A percentile compares a stretch with the other conserved stretches of the same genome.
Evolutionary conservation across 2,797 vertebrate genomes (phyloP).

Genomic region (Melanitta fusca): DNA sequence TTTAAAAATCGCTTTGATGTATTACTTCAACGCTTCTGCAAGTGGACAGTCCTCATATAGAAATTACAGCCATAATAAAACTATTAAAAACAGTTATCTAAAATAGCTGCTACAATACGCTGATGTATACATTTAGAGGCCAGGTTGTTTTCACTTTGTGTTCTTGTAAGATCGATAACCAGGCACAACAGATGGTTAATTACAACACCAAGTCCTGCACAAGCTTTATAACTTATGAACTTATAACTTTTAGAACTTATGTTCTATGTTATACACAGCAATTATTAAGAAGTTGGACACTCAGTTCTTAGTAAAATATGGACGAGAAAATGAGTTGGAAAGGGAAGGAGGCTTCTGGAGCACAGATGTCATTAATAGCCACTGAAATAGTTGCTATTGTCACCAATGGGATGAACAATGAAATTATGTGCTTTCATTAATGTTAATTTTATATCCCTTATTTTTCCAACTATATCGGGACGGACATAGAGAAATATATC

Average conservation of each 20-base stretch:
- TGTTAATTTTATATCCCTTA: neutral
- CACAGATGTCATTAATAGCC: neutral
- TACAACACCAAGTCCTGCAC: conserved; percentile 52
- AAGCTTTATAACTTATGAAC: conserved; percentile 23
- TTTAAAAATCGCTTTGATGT: neutral
- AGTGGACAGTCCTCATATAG: neutral
- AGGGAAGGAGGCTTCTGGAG: neutral
- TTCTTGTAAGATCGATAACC: neutral
- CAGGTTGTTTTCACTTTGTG: conserved; percentile 1
- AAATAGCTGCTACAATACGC: conserved; percentile 71
- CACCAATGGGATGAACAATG: neutral
- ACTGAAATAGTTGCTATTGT: neutral
- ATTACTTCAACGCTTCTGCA: neutral
- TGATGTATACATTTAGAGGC: conserved; percentile 54
- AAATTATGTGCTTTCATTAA: neutral
- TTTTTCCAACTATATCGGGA: neutral
- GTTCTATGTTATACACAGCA: conserved; percentile 27
- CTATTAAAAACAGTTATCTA: conserved; percentile 45
- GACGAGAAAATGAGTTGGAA: neutral
- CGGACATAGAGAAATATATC: neutral
- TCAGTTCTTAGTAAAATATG: neutral
- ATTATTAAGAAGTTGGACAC: conserved; percentile 9
- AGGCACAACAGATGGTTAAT: conserved; percentile 48
- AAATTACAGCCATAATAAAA: conserved; percentile 40
- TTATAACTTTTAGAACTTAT: neutral